Conservation (phyloP, 2,113 vertebrate species). For the Bungarus multicinctus region DNA sequence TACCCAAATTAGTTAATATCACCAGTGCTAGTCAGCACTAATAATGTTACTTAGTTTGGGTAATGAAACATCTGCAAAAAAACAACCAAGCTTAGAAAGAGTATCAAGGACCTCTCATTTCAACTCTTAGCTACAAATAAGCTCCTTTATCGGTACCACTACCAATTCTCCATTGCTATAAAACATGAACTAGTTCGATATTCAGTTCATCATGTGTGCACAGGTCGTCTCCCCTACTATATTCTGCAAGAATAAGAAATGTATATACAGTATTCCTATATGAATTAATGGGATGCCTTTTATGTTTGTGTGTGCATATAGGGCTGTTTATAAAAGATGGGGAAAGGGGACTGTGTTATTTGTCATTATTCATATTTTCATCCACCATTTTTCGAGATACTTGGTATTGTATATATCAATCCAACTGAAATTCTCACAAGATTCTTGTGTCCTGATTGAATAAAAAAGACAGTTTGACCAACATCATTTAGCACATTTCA, state of each 20-base stretch:
- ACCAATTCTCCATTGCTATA: neutral
- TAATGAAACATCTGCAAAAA: neutral
- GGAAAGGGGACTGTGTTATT: neutral
- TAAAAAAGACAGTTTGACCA: neutral
- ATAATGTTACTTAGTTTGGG: neutral
- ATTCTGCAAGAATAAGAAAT: neutral
- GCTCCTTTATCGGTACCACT: neutral
- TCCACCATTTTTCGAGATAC: neutral
- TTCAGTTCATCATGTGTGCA: neutral
- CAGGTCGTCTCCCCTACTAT: neutral
- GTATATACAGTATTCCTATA: neutral
- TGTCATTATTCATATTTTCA: neutral
- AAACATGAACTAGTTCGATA: neutral
- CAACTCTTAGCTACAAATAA: too few relatives aligned
- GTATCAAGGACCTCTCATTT: neutral
- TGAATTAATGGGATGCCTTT: neutral
- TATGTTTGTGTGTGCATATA: neutral
- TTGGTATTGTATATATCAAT: neutral
- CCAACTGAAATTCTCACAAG: neutral
- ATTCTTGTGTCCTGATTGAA: neutral
- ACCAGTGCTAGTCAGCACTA: neutral
- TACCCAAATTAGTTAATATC: neutral
- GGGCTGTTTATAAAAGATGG: neutral
- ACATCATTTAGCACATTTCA: neutral
- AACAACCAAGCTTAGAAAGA: neutral